Conservation (phyloP, 1,140 invertebrate genomes). For the Chelonus insularis region DNA sequence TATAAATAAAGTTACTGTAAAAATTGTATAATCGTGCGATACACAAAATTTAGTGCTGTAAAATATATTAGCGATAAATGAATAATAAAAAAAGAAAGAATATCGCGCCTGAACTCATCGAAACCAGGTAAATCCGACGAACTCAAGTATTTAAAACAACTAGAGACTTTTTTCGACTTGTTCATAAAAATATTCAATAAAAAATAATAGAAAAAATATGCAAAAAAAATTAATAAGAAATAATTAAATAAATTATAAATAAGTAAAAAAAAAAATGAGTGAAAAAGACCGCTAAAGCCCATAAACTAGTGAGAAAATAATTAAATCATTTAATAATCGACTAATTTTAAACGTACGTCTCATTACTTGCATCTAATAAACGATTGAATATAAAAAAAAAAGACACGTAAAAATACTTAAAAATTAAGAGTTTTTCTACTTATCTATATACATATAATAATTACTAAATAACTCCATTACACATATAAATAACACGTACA, state of each 20-base stretch:
- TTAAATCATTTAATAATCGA: slow-evolving; percentile 35
- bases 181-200: slow-evolving; percentile 28
- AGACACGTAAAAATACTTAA: slow-evolving; percentile 14
- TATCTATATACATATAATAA: slow-evolving; percentile 43
- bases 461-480: slow-evolving; percentile 25
- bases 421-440: slow-evolving; percentile 52
- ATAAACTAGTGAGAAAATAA: slow-evolving; percentile 33
- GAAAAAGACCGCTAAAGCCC: slow-evolving; percentile 22
- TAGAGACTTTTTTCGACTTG: slow-evolving; percentile 34
- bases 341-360: slow-evolving; percentile 32
- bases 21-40: background rate
- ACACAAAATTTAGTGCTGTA: background rate
- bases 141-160: slow-evolving; percentile 32
- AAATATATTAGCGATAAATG: no score
- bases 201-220: slow-evolving; percentile 24
- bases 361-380: slow-evolving; percentile 39
- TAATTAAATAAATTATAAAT: background rate
- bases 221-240: slow-evolving; percentile 12
- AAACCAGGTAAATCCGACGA: slow-evolving; percentile 26
- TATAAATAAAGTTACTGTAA: background rate
- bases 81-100: slow-evolving; percentile 14
- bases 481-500: slow-evolving; percentile 35
- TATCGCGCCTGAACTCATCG: slow-evolving; percentile 1
- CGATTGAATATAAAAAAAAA: slow-evolving; percentile 14
- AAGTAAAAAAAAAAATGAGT: slow-evolving; percentile 17